A percentile compares a stretch with the other conserved stretches of the same genome.
Conservation (phyloP, 2,113 vertebrate species). For the Alethe castanea region DNA sequence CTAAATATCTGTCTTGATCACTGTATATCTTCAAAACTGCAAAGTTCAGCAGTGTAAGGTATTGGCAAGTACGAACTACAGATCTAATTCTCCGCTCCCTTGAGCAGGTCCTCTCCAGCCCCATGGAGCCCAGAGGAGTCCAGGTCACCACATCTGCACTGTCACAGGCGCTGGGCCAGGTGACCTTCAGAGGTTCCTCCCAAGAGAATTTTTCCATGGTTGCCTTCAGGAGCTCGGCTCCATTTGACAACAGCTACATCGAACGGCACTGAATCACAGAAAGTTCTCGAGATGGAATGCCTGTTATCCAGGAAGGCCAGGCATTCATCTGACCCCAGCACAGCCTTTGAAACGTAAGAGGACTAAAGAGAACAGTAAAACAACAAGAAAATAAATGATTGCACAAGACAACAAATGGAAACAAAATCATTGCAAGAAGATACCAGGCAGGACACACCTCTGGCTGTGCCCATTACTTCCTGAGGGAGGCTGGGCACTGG, state of each 20-base stretch:
- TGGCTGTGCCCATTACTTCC: accelerated
- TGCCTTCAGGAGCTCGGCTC: neutral
- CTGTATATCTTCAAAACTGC: neutral
- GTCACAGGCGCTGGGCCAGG: neutral
- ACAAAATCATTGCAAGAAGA: neutral
- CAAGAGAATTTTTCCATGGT: neutral
- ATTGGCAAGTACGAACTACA: neutral
- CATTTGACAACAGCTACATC: neutral
- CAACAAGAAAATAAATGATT: neutral
- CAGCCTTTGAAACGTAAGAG: neutral
- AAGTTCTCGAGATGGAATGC: neutral
- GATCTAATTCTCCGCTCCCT: neutral
- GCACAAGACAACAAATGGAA: neutral
- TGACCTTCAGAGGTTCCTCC: neutral
- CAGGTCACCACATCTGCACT: neutral
- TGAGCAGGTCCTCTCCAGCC: neutral
- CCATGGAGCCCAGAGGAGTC: neutral
- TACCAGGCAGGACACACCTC: neutral
- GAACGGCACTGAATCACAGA: neutral
- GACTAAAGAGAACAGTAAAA: neutral
- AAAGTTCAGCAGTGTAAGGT: neutral
- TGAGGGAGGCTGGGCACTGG: neutral
- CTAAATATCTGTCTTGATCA: neutral
- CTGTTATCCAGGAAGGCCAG: neutral
- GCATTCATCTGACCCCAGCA: neutral